Base-by-base conservation (phyloP, 2,797 vertebrate genomes). In the Pantherophis vulpinus region DNA sequence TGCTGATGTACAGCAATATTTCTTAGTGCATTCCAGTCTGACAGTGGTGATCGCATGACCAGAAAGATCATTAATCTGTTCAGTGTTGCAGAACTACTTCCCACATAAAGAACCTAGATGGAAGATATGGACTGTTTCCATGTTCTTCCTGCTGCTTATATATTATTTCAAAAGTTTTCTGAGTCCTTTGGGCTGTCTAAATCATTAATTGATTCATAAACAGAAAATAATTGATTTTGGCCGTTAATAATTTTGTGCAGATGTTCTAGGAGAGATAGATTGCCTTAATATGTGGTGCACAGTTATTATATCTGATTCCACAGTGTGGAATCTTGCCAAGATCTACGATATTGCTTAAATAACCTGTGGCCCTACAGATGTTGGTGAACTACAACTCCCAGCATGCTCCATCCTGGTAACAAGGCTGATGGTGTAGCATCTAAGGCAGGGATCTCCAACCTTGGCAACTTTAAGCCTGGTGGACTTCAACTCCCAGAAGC, bases 121-220 rank as follows among this genome's bases (percentile, higher is more conserved):
- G 91, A 32, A 87, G 60, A 92, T 58, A 42, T 54, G 55, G 89
- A 54, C 58, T 25, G 58, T 60, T 92, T 89, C 56, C 37, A 92
- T n/a, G 18, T 29, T 47, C 55, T 94, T 95, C 94, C 91, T 63
- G 51, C 54, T n/a, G 88, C 94, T 51, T 9, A 94, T 94, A 47
- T 27, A 94, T 96, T 94, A 94, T 96, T 95, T 93, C 94, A 91
- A 87, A 95, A 92, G 54, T 60, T 94, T 96, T 55, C 92, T 95
- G 56, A 93, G 95, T 93, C 88, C 94, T 91, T 47, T 94, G 90
- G 58, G 27, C 95, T 96, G 95, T 96, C 92, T 93, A 96, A 96
- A 94, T 32, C 61, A 37, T 51, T 93, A 95, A 93, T 95, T 87
- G 55, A 79, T 89, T 88, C 55, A 79, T 18, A 47, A 74, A 70